phyloP scores from a whole-genome alignment of 2,888 invertebrate species.

The Rhagophthalmus giganteus region DNA sequence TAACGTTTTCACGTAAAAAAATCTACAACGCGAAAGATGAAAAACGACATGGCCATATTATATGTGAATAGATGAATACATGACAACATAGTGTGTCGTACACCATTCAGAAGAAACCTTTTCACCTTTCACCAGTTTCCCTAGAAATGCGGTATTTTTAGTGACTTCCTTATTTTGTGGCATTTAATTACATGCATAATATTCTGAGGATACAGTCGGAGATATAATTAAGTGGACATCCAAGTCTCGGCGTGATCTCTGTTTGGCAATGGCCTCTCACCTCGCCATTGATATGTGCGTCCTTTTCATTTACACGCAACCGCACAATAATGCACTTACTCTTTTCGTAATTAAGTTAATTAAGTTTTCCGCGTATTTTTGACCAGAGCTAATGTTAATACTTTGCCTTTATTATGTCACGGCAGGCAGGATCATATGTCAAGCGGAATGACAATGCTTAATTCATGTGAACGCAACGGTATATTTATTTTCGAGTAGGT shows the following conservation, averaged over 20 bases:
- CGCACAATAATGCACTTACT: constrained; percentile 17
- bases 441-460: constrained; percentile 18
- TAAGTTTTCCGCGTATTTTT: constrained; percentile 34
- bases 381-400: constrained; percentile 19
- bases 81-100: constrained; percentile 7
- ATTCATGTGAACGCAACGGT: constrained; percentile 24
- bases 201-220: constrained; percentile 30
- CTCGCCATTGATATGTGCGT: constrained; percentile 24
- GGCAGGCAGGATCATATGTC: constrained; percentile 14
- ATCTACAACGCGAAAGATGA: constrained; percentile 2
- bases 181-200: constrained; percentile 32
- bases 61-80: constrained; percentile 1
- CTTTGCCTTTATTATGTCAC: constrained; percentile 22
- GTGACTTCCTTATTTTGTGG: constrained; percentile 23
- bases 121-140: constrained; percentile 23
- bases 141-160: constrained; percentile 10
- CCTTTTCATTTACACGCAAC: constrained; percentile 24
- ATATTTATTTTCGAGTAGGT: constrained; percentile 2
- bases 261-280: constrained; percentile 32
- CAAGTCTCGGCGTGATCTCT: constrained; percentile 31
- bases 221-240: constrained; percentile 32
- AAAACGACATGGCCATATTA: constrained; percentile 11
- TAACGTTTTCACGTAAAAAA: constrained; percentile 2
- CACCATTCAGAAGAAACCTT: constrained; percentile 10
- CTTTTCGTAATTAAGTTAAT: constrained; percentile 27